A percentile compares a stretch with the other conserved stretches of the same genome.
phyloP scores from a whole-genome alignment of 2,113 vertebrate species.

The Cyanoliseus patagonus region DNA sequence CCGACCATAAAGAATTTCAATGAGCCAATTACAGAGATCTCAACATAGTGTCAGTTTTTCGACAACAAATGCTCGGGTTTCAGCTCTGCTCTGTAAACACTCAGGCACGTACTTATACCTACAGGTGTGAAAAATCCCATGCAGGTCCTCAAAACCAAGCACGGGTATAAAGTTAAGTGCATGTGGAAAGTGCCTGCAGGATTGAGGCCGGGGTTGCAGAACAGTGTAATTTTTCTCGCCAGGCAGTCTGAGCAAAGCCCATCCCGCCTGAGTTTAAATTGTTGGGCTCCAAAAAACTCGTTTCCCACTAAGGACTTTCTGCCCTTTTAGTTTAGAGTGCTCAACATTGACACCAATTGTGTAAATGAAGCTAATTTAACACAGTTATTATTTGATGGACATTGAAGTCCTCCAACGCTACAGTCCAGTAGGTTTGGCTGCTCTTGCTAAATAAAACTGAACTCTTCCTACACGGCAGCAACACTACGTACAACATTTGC shows the following conservation, averaged over 20 bases:
- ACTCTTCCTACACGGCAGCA: background rate
- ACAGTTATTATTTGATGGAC: background rate
- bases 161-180: background rate
- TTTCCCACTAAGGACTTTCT: background rate
- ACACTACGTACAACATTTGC: background rate
- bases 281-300: background rate
- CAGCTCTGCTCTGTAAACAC: background rate
- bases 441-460: background rate
- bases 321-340: background rate
- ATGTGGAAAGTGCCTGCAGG: slow-evolving; percentile 1
- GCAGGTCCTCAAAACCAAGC: background rate
- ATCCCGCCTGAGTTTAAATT: background rate
- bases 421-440: background rate
- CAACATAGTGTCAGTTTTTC: background rate
- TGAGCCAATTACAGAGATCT: background rate
- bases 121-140: background rate
- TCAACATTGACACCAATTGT: background rate
- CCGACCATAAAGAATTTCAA: background rate
- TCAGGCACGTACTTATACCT: background rate
- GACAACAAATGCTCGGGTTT: background rate
- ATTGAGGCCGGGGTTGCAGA: slow-evolving; percentile 33
- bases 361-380: background rate
- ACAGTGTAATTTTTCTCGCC: slow-evolving; percentile 13
- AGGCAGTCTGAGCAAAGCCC: background rate
- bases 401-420: background rate